Conservation (phyloP, 2,113 vertebrate species). For the Genyomyrus donnyi region DNA sequence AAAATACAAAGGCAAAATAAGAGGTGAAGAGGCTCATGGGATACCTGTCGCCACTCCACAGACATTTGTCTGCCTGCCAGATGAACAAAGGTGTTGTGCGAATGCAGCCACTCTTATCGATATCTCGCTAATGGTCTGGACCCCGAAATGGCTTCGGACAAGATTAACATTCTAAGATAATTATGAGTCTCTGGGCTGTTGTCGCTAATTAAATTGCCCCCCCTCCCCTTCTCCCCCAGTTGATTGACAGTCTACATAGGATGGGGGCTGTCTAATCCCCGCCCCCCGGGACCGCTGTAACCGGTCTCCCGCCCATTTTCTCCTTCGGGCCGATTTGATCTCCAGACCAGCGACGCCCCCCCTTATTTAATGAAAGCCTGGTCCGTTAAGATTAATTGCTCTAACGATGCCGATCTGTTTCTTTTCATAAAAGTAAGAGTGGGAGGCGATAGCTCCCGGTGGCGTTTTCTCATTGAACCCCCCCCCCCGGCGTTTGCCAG, state of each 20-base stretch:
- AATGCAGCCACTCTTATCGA: not conserved
- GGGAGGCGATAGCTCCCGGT: not conserved
- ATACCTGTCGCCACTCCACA: not conserved
- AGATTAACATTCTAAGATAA: not conserved
- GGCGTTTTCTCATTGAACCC: not conserved
- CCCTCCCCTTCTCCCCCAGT: not conserved
- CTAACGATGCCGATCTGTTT: not conserved
- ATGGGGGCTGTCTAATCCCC: not conserved
- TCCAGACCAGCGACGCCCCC: not conserved
- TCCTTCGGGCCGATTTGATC: not conserved
- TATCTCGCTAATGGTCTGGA: not conserved
- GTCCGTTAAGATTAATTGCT: not conserved
- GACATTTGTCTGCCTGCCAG: not conserved
- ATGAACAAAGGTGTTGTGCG: not conserved
- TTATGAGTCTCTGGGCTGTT: not conserved
- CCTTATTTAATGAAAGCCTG: not conserved
- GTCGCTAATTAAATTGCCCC: not conserved
- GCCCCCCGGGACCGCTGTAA: not conserved
- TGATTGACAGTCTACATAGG: not conserved
- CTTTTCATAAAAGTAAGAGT: not conserved
- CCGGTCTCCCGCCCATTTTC: not conserved
- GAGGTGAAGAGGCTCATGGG: not conserved
- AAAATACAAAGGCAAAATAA: not conserved
- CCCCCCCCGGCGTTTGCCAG: constrained; percentile 45
- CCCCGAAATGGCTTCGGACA: not conserved